These are phyloP conservation scores for Semaprochilodus insignis DNA, from an alignment of 2,797 vertebrate species.

Conservation along the genomic window DNA sequence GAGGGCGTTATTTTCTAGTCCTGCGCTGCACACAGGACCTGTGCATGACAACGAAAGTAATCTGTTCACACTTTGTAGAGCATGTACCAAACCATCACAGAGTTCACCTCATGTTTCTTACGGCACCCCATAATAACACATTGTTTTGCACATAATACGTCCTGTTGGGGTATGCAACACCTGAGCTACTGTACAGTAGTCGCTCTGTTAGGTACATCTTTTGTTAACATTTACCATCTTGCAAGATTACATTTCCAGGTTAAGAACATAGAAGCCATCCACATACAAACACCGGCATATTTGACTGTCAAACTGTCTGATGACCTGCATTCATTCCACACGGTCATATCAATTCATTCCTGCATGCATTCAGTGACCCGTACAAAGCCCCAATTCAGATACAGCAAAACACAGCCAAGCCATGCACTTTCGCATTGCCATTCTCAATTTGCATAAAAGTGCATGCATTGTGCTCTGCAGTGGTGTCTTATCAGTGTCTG, in stretches of 20 bases:
- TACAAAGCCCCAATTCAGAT: too few species aligned
- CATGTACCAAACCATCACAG: neutral
- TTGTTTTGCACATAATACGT: neutral
- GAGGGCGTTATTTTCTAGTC: slow-evolving; percentile 12
- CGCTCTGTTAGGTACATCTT: neutral
- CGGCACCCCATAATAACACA: neutral
- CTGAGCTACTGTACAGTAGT: neutral
- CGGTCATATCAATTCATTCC: neutral
- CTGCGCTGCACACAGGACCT: neutral
- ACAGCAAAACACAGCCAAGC: neutral
- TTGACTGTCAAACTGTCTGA: neutral
- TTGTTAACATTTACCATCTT: neutral
- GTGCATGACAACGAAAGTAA: neutral
- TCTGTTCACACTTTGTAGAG: too few species aligned
- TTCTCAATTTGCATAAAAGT: neutral
- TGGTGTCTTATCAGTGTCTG: neutral
- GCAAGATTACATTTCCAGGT: neutral
- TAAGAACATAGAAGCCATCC: neutral
- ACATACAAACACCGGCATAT: neutral
- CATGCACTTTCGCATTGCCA: neutral
- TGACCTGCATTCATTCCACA: neutral
- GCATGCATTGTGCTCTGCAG: neutral
- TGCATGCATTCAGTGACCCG: neutral
- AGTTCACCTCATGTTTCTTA: neutral
- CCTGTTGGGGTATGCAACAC: neutral